Evolutionary conservation across 2,113 vertebrate species (phyloP).

Genomic region (Guaruba guarouba): DNA sequence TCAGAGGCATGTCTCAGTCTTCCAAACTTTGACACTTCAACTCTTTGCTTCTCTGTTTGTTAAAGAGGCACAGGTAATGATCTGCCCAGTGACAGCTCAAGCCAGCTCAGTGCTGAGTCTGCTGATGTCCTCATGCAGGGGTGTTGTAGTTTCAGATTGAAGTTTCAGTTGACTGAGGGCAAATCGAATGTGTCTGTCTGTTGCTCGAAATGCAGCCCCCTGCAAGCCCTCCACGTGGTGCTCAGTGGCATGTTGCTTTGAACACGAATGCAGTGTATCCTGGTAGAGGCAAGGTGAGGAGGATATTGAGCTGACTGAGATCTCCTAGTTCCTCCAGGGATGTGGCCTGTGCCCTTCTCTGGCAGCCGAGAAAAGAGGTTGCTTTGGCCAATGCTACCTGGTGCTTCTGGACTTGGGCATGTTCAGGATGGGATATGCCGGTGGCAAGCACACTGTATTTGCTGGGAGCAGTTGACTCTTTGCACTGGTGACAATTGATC

Average conservation of each 20-base stretch:
- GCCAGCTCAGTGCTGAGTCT: background rate
- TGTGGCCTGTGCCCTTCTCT: background rate
- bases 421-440: background rate
- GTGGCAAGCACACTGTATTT: background rate
- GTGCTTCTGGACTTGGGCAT: rapidly evolving
- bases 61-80: background rate
- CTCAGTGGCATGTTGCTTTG: rapidly evolving
- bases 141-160: background rate
- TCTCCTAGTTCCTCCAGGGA: background rate
- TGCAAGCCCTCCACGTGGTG: background rate
- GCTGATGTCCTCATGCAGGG: background rate
- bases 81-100: background rate
- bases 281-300: background rate
- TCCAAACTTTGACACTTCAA: background rate
- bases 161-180: background rate
- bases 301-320: background rate
- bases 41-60: background rate
- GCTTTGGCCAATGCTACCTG: background rate
- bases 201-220: background rate
- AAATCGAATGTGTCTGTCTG: background rate
- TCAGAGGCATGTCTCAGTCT: background rate
- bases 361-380: background rate
- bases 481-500: background rate
- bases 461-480: background rate
- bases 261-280: rapidly evolving